These are phyloP conservation scores for Sphinx pinastri DNA, from an alignment of 2,888 invertebrate genomes.

Conservation along the genomic window DNA sequence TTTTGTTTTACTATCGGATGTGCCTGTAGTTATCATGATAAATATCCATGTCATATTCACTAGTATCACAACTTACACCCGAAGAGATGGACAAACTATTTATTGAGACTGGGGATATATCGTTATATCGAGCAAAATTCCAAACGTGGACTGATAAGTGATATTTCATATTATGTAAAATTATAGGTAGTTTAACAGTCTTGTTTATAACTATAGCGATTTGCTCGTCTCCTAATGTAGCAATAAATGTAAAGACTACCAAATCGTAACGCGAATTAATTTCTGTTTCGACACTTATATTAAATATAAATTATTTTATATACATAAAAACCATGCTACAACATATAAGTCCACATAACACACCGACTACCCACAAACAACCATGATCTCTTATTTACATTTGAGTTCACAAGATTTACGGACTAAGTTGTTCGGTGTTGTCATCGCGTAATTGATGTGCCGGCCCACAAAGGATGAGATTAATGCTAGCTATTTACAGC, in stretches of 20 bases:
- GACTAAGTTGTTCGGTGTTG: slow-evolving; percentile 12
- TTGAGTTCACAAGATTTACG: slow-evolving; percentile 24
- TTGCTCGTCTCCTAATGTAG: too few relatives aligned
- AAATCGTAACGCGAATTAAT: too few relatives aligned
- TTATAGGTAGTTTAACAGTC: too few relatives aligned
- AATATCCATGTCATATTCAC: too few relatives aligned
- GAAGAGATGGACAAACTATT: too few relatives aligned
- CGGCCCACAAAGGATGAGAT: slow-evolving; percentile 48
- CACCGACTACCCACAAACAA: background rate
- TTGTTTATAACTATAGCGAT: too few relatives aligned
- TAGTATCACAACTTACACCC: too few relatives aligned
- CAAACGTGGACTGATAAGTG: background rate
- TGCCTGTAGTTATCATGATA: background rate
- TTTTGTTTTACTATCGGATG: background rate
- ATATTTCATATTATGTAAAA: too few relatives aligned
- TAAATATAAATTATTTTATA: background rate
- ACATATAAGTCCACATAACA: background rate
- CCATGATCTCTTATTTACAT: slow-evolving; percentile 24
- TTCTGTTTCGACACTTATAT: background rate
- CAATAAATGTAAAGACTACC: too few relatives aligned
- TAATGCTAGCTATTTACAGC: slow-evolving; percentile 53
- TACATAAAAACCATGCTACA: background rate
- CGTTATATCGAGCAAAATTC: background rate
- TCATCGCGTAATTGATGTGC: slow-evolving; percentile 51
- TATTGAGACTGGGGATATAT: too few relatives aligned